Evolutionary conservation across 2,113 vertebrate genomes (phyloP), one percentile per base, ranked within the genome.

Genomic region (Chitala chitala): DNA sequence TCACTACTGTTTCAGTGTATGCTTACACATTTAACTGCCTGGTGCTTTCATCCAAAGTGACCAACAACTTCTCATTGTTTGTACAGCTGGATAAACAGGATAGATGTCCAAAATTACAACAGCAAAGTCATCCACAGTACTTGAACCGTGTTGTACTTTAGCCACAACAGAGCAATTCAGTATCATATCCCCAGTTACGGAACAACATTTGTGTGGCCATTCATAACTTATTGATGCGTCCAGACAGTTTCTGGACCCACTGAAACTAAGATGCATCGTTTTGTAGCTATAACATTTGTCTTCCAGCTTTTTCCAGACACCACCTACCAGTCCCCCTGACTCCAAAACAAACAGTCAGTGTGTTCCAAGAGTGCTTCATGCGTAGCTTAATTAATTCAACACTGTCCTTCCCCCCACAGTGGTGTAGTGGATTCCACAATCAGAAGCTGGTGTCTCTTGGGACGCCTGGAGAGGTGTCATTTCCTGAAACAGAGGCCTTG

Each of bases 321-420:
- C 59, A 63, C 31, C 36, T 33, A 8, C 17, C 31, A 63, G 59
- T 33, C 33, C 33, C n/a, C 1, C 20, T 24, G 5, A 20, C 64
- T 66, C 40, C 64, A 66, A 63, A 66, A 46, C 64, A 44, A 44
- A 66, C 40, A 44, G 38, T 66, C 38, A 20, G 44, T 40, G 26
- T 66, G 33, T 66, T 66, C 64, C 64, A 66, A n/a, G 38, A 42
- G 64, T 44, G 6, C 64, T 44, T 22, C 8, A 9, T 66, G 3
- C 24, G 38, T 20, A 26, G 38, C n/a, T 40, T 66, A 44, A 44
- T 66, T 46, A 46, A 63, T 63, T 63, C 59, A 63, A 36, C 59
- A 38, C 17, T 63, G 2, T 46, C 64, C 44, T 24, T 66, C 33
- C 5, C 36, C 5, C 20, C 64, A 66, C 12, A 17, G 15, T 13